Percentiles rank a stretch among this genome's conserved stretches.
phyloP scores from a whole-genome alignment of 2,888 invertebrate genomes.

The Drosophila sordidula region DNA sequence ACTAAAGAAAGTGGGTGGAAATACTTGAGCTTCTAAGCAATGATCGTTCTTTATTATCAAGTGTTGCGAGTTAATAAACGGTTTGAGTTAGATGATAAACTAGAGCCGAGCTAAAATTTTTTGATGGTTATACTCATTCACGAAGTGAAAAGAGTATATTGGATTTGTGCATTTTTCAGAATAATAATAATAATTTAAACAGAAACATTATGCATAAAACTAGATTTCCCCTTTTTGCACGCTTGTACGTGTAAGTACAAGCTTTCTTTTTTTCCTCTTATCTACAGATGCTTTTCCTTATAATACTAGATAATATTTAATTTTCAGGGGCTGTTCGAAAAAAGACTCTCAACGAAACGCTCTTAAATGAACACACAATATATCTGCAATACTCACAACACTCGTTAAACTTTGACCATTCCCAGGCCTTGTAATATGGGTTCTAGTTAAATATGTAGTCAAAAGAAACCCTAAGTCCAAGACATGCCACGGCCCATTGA shows the following conservation, averaged over 20 bases:
- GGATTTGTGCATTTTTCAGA: too few species aligned
- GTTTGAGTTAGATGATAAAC: conserved; percentile 9
- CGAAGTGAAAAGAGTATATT: too few species aligned
- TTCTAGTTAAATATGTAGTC: conserved; percentile 11
- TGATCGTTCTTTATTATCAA: conserved; percentile 27
- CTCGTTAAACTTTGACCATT: conserved; percentile 15
- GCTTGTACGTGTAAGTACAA: too few species aligned
- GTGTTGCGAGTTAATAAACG: conserved; percentile 24
- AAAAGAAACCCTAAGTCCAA: conserved; percentile 12
- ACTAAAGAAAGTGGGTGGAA: conserved; percentile 16
- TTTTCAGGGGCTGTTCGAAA: not conserved
- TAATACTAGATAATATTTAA: not conserved
- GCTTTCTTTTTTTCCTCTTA: too few species aligned
- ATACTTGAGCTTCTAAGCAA: conserved; percentile 7
- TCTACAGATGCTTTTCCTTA: too few species aligned
- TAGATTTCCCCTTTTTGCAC: too few species aligned
- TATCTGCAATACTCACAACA: not conserved
- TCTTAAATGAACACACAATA: conserved; percentile 16
- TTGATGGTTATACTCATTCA: too few species aligned
- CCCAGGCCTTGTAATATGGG: conserved; percentile 39
- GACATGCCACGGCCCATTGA: conserved; percentile 63
- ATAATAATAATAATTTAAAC: too few species aligned
- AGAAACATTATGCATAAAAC: too few species aligned
- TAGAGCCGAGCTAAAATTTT: not conserved
- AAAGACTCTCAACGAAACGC: not conserved